phyloP scores from a whole-genome alignment of 2,888 invertebrate genomes.

The Patella ulyssiponensis region DNA sequence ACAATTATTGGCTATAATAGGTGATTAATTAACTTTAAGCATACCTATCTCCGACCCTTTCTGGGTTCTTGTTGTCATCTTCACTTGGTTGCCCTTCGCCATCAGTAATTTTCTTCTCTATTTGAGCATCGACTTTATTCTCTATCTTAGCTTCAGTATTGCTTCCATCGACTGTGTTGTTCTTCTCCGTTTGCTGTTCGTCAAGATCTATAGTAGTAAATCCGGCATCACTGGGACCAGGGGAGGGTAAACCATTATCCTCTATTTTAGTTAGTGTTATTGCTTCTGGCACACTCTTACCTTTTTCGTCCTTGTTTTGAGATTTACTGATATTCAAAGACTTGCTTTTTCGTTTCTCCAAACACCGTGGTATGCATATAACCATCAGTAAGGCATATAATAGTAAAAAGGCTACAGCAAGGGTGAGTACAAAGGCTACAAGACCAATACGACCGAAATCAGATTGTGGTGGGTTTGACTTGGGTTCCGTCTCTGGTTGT shows the following conservation, averaged over 20 bases:
- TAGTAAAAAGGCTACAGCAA: constrained; percentile 32
- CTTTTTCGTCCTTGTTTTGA: background rate
- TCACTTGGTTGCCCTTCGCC: too few relatives aligned
- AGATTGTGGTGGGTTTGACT: background rate
- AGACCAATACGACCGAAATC: constrained; percentile 36
- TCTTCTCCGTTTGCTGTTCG: constrained; percentile 12
- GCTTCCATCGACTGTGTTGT: background rate
- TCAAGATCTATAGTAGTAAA: constrained; percentile 21
- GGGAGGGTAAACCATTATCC: constrained; percentile 8
- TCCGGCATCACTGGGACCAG: background rate
- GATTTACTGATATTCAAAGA: background rate
- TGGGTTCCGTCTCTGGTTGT: background rate
- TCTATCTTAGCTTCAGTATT: too few relatives aligned
- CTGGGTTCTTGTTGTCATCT: too few relatives aligned
- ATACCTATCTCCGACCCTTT: too few relatives aligned
- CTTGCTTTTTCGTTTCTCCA: constrained; percentile 1
- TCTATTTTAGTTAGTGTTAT: background rate
- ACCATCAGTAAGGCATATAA: constrained; percentile 34
- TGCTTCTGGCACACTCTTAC: background rate
- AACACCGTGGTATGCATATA: constrained; percentile 33
- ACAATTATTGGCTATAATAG: too few relatives aligned
- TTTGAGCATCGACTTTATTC: too few relatives aligned
- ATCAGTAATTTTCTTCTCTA: too few relatives aligned
- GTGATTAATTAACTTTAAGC: too few relatives aligned
- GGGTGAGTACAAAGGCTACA: constrained; percentile 34